Base-by-base conservation (phyloP, 1,140 invertebrate genomes). In the Drosophila rhopaloa region DNA sequence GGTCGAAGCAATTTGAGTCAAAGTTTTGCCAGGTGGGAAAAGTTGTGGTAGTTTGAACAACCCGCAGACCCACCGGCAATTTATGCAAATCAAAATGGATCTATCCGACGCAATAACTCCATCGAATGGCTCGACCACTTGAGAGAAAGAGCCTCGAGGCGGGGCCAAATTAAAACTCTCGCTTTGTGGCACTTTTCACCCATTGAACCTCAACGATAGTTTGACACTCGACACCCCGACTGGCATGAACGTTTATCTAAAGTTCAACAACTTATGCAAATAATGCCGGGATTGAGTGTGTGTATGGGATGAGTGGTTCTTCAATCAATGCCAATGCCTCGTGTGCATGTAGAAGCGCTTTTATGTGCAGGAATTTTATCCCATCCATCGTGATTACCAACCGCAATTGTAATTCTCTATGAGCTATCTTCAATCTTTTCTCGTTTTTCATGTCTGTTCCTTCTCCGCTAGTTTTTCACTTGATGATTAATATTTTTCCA, bases 201-300 rank as follows among this genome's bases (percentile, higher is more conserved):
- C 65, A 68, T 44, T 66, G 65, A 68, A 66, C 65, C 61, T 44
- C 47, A 32, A 35, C 35, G 79, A 82, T 82, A 68, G 79, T 61
- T 82, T 76, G 74, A 66, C 70, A 51, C 79, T 67, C 58, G 63
- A 65, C 78, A 80, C 73, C 71, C 73, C 71, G 67, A 76, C 58
- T 70, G 53, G 57, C 77, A 57, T 63, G 61, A 86, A 48, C 83
- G 63, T 89, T 88, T 88, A 88, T 88, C 83, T 83, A 80, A 83
- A 86, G 83, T 86, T 86, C 83, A 86, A 86, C 83, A 86, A 88
- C 83, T 88, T 88, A 83, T 88, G 83, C 79, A 86, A 89, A 88
- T 71, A 71, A 37, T 50, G 65, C 67, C 66, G 66, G 66, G 54
- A 58, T 65, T 63, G 55, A 61, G 63, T 68, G 65, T 58, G 58